Evolutionary conservation across 2,797 vertebrate species (phyloP).

Genomic region (Phrynocephalus guinanensis): DNA sequence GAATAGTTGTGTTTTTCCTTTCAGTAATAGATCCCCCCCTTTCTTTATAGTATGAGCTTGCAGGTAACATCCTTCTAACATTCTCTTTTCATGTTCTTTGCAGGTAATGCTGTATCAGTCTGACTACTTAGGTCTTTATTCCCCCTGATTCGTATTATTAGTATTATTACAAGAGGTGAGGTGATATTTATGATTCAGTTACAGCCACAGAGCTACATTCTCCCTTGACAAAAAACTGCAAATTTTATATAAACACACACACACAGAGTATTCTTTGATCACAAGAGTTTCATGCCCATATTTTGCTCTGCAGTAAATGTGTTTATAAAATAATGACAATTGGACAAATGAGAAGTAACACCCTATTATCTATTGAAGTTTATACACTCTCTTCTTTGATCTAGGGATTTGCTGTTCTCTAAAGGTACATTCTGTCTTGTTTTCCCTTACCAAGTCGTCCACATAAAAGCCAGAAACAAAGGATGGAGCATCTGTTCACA

Average conservation of each 20-base stretch:
- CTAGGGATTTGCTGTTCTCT: neutral
- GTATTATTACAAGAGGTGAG: neutral
- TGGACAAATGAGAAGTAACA: conserved; percentile 3
- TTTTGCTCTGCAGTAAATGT: conserved; percentile 4
- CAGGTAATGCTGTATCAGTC: neutral
- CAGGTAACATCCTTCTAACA: neutral
- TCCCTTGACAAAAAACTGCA: neutral
- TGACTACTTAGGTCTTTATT: neutral
- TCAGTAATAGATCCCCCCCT: neutral
- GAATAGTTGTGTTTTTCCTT: conserved; percentile 15
- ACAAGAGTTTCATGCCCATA: neutral
- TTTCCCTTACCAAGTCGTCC: neutral
- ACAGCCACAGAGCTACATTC: neutral
- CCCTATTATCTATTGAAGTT: neutral
- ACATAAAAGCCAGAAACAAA: neutral
- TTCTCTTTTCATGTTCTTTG: neutral
- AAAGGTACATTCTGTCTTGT: conserved; percentile 19
- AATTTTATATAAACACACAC: neutral
- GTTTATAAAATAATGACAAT: conserved; percentile 12
- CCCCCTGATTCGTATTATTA: neutral
- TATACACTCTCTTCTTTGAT: conserved; percentile 23
- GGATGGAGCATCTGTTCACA: neutral
- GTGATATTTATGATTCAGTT: neutral
- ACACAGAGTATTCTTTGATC: neutral
- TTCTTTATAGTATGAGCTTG: neutral